Evolutionary conservation across 2,797 vertebrate genomes (phyloP).

Genomic region (Argentina silus): DNA sequence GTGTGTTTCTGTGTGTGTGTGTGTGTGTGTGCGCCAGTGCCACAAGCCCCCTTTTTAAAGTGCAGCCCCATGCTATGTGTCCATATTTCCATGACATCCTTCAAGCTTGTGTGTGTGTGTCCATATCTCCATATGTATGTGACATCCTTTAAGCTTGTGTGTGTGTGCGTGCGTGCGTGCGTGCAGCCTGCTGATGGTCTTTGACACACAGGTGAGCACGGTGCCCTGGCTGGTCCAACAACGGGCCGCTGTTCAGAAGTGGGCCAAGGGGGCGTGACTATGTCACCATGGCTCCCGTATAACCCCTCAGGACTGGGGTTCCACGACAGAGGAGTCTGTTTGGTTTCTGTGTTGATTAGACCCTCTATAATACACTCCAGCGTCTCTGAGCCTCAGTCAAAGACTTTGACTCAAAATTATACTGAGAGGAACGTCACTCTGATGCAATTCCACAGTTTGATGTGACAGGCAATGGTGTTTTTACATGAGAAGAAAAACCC

Average conservation of each 20-base stretch:
- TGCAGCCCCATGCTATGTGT: no score
- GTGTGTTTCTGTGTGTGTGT: no score
- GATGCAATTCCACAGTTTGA: no score
- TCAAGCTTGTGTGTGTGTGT: neutral
- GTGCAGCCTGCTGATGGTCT: neutral
- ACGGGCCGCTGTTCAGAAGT: conserved; percentile 2
- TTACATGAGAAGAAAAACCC: no score
- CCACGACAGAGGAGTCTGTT: neutral
- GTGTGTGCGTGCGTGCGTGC: neutral
- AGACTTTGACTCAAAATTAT: neutral
- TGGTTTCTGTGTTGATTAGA: neutral
- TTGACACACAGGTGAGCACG: conserved; percentile 15
- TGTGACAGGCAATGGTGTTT: no score
- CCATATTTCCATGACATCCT: no score
- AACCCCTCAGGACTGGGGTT: neutral
- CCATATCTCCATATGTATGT: no score
- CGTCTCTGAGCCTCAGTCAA: neutral
- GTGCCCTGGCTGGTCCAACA: conserved; percentile 3
- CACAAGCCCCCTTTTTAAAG: no score
- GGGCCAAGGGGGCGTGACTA: neutral
- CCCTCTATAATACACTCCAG: neutral
- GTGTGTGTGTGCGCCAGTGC: no score
- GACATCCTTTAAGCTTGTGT: no score
- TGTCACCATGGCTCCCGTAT: neutral
- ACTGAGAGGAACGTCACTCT: no score